These are phyloP conservation scores for Archivesica marissinica DNA, from an alignment of 1,140 invertebrate species.

Conservation along the genomic window DNA sequence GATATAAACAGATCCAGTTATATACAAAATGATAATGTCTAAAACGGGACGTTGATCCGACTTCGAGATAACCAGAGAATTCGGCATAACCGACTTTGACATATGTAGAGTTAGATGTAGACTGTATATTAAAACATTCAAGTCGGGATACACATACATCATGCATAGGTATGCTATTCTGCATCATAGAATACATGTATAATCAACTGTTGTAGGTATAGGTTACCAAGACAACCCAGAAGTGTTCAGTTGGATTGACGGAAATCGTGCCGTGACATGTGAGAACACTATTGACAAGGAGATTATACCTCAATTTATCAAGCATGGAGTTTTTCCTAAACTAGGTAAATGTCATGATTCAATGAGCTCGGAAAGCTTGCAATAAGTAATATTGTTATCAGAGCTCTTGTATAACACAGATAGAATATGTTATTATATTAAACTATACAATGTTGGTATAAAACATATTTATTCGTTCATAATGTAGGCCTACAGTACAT, in stretches of 20 bases:
- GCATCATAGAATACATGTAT: not conserved
- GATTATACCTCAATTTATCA: slow-evolving; percentile 18
- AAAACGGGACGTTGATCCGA: too few species aligned
- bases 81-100: too few species aligned
- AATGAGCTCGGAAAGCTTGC: not conserved
- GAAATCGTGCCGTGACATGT: not conserved
- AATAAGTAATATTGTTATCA: not conserved
- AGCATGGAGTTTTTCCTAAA: slow-evolving; percentile 14
- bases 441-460: not conserved
- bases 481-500: not conserved
- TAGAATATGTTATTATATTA: not conserved
- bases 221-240: slow-evolving; percentile 4
- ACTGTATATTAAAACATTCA: not conserved
- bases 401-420: not conserved
- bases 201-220: not conserved
- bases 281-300: slow-evolving; percentile 21
- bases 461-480: not conserved
- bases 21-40: too few species aligned
- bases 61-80: too few species aligned
- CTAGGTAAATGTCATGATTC: not conserved
- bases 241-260: slow-evolving; percentile 31
- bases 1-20: too few species aligned
- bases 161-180: not conserved
- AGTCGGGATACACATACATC: not conserved
- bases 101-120: too few species aligned